These are phyloP conservation scores for Ornithoptera priamus DNA, from an alignment of 2,888 invertebrate species.

Conservation along the genomic window DNA sequence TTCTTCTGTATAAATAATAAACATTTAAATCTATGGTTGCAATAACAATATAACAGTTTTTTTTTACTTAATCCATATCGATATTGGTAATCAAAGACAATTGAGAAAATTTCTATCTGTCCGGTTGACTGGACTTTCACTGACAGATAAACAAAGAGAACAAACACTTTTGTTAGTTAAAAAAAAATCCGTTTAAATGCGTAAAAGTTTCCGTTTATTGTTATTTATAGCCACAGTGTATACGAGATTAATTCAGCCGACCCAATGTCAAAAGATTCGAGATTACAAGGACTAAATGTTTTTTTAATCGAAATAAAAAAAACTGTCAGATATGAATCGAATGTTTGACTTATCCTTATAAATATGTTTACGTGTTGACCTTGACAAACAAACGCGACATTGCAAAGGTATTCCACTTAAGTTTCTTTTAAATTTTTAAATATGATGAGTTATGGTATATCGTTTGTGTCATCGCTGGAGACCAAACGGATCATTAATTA, in stretches of 20 bases:
- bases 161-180: no score
- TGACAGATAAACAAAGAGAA: no score
- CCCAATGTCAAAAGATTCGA: not conserved
- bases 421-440: not conserved
- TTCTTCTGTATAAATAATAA: no score
- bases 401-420: not conserved
- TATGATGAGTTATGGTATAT: not conserved
- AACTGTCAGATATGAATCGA: not conserved
- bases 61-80: no score
- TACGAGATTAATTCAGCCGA: not conserved
- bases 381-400: constrained; percentile 1
- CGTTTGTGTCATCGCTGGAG: not conserved
- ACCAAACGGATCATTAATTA: not conserved
- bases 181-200: no score
- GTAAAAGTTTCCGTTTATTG: no score
- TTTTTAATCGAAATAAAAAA: not conserved
- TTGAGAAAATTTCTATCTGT: no score
- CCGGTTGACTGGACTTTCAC: no score
- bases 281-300: not conserved
- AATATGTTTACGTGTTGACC: not conserved
- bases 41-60: no score
- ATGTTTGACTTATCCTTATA: constrained; percentile 1
- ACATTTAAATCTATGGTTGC: no score
- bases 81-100: no score
- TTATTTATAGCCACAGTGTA: no score